phyloP scores from a whole-genome alignment of 2,113 vertebrate species.

The Toxotes jaculatrix region DNA sequence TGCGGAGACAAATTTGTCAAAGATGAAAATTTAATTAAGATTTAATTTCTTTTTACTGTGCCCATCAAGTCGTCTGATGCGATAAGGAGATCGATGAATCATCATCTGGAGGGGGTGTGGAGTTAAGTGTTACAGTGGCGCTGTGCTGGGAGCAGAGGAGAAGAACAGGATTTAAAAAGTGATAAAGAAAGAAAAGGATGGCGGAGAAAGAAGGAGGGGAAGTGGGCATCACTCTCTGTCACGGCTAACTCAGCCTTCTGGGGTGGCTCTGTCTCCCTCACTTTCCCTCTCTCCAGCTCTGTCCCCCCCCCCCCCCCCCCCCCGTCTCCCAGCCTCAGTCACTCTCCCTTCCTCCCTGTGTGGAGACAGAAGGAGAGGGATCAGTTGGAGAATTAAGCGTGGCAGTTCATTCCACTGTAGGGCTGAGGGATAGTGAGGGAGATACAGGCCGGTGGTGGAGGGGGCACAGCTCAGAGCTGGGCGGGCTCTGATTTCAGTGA shows the following conservation, averaged over 20 bases:
- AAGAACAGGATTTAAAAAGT: slow-evolving; percentile 62
- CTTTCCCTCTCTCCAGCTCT: slow-evolving; percentile 40
- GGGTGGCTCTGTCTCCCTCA: slow-evolving; percentile 63
- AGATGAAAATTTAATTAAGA: slow-evolving; percentile 80
- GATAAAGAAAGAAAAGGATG: slow-evolving; percentile 67
- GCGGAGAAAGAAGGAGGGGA: slow-evolving; percentile 56
- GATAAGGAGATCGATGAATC: slow-evolving; percentile 78
- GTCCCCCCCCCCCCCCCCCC: not conserved
- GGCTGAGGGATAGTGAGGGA: slow-evolving; percentile 51
- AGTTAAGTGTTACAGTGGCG: slow-evolving; percentile 18
- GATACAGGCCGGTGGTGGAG: slow-evolving; percentile 29
- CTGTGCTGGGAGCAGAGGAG: slow-evolving; percentile 22
- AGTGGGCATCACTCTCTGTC: slow-evolving; percentile 78
- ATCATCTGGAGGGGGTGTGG: slow-evolving; percentile 41
- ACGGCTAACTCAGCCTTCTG: slow-evolving; percentile 67
- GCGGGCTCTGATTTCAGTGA: slow-evolving; percentile 45
- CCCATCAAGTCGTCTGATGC: slow-evolving; percentile 75
- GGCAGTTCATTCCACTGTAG: slow-evolving; percentile 82
- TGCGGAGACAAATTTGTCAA: slow-evolving; percentile 74
- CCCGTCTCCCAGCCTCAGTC: slow-evolving; percentile 58
- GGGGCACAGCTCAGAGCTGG: not conserved
- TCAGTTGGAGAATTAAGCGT: slow-evolving; percentile 81
- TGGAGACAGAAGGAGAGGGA: slow-evolving; percentile 79
- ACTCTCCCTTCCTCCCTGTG: slow-evolving; percentile 60
- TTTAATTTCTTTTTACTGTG: slow-evolving; percentile 80